A percentile compares a stretch with the other conserved stretches of the same genome.
Evolutionary conservation across 2,113 vertebrate genomes (phyloP).

Genomic region (Melanostigma gelatinosum): DNA sequence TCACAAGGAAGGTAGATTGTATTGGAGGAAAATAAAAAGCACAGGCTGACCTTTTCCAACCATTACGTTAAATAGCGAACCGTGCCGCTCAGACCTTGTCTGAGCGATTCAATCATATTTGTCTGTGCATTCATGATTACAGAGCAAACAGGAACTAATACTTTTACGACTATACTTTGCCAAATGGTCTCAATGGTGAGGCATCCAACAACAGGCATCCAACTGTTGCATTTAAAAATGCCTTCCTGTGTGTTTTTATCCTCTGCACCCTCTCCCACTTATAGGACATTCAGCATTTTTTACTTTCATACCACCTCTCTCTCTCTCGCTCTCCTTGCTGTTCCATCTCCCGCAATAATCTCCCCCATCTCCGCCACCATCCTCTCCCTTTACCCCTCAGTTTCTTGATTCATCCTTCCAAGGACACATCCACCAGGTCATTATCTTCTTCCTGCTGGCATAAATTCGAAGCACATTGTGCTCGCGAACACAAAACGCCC

Average conservation of each 20-base stretch:
- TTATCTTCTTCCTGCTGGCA: constrained; percentile 53
- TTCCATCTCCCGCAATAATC: constrained; percentile 51
- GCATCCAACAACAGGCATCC: neutral
- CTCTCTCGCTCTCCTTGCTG: constrained; percentile 19
- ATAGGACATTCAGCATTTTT: constrained; percentile 22
- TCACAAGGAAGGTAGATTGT: neutral
- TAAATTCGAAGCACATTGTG: constrained; percentile 42
- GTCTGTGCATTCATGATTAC: neutral
- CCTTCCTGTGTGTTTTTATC: constrained; percentile 1
- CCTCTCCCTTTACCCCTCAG: constrained; percentile 29
- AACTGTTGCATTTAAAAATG: constrained; percentile 18
- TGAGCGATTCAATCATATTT: neutral
- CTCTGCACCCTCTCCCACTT: neutral
- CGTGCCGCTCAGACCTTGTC: neutral
- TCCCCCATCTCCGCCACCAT: constrained; percentile 28
- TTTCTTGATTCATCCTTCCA: constrained; percentile 46
- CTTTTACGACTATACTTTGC: neutral
- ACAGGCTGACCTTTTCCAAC: neutral
- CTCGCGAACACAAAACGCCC: constrained; percentile 23
- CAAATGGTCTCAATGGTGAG: neutral
- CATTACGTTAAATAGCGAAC: neutral
- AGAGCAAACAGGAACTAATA: neutral
- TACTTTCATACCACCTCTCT: constrained; percentile 32
- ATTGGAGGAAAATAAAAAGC: neutral
- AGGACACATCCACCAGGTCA: constrained; percentile 60